Percentiles rank a stretch among this genome's conserved stretches.
Evolutionary conservation across 2,113 vertebrate species (phyloP).

Genomic region (Telmatochromis sp.): DNA sequence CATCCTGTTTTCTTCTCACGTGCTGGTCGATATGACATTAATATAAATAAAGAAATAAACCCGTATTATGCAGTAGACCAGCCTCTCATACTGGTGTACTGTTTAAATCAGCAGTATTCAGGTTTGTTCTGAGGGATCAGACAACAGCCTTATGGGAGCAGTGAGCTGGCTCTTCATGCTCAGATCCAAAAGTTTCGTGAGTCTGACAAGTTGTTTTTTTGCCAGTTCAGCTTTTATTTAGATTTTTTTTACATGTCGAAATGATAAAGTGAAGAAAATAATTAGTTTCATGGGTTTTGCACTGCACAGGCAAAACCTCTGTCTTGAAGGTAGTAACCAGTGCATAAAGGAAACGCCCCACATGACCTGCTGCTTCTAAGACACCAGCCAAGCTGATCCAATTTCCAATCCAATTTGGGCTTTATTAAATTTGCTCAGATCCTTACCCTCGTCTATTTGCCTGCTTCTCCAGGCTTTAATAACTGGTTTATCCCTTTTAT

Average conservation of each 20-base stretch:
- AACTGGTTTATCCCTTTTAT: background rate
- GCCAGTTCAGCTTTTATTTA: background rate
- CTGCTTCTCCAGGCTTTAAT: background rate
- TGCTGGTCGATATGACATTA: background rate
- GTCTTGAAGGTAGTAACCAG: background rate
- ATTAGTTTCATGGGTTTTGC: background rate
- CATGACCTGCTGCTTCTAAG: background rate
- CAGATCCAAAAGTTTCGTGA: background rate
- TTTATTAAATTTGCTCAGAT: background rate
- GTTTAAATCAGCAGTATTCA: background rate
- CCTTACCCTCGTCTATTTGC: background rate
- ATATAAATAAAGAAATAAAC: background rate
- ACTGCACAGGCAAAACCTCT: background rate
- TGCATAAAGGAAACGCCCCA: background rate
- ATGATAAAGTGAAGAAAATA: background rate
- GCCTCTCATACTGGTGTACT: background rate
- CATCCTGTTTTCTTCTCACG: background rate
- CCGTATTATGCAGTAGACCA: background rate
- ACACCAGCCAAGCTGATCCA: background rate
- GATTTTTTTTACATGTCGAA: background rate
- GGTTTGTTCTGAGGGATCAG: background rate
- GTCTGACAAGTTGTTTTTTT: background rate
- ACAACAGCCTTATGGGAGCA: background rate
- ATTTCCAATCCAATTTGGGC: background rate
- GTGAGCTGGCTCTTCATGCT: background rate